A percentile compares a stretch with the other conserved stretches of the same genome.
These are phyloP conservation scores for Himalopsyche kuldschensis DNA, from an alignment of 2,888 invertebrate genomes.

Conservation along the genomic window DNA sequence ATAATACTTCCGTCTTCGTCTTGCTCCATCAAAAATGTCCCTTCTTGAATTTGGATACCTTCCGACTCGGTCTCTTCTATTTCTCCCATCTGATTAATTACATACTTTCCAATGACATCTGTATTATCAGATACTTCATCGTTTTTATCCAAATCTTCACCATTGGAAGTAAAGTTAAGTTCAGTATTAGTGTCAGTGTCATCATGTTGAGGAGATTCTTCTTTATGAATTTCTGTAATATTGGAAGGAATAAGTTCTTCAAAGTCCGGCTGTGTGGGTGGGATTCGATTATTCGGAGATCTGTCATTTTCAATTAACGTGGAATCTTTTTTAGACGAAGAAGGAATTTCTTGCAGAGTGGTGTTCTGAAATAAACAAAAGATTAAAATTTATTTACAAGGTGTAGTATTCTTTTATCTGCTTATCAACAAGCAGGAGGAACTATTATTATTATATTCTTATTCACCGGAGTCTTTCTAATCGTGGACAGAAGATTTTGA, in stretches of 20 bases:
- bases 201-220: background rate
- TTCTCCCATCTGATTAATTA: slow-evolving; percentile 28
- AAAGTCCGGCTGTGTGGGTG: background rate
- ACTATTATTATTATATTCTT: too few relatives aligned
- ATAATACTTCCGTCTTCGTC: slow-evolving; percentile 48
- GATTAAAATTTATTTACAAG: background rate
- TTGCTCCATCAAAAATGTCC: slow-evolving; percentile 49
- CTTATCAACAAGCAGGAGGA: too few relatives aligned
- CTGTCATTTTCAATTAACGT: background rate
- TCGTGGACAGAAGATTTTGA: too few relatives aligned
- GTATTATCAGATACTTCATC: background rate
- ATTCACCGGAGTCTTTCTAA: too few relatives aligned
- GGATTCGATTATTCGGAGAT: background rate
- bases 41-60: slow-evolving; percentile 45
- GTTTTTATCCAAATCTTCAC: slow-evolving; percentile 2
- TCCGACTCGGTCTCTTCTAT: slow-evolving; percentile 2
- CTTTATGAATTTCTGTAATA: background rate
- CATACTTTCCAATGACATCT: slow-evolving; percentile 4
- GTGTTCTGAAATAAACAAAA: background rate
- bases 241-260: background rate
- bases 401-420: too few relatives aligned
- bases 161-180: background rate
- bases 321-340: background rate
- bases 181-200: background rate
- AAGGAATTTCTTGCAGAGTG: background rate